Evolutionary conservation across 1,140 invertebrate species (phyloP).

Genomic region (Probaryconus sp.): DNA sequence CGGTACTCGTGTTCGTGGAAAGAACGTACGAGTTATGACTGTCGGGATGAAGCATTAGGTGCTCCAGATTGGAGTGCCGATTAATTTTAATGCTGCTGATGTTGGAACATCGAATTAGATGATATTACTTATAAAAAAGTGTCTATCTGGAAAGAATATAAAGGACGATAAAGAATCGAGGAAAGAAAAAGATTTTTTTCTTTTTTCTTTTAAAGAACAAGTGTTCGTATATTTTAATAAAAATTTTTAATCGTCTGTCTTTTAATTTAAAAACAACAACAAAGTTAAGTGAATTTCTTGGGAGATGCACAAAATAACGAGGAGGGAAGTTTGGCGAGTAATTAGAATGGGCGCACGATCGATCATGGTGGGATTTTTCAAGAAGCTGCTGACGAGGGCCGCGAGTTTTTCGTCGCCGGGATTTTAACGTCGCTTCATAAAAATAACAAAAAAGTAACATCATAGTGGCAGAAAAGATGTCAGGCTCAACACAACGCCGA

Average conservation of each 20-base stretch:
- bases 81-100: conserved; percentile 2
- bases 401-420: neutral
- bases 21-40: conserved; percentile 18
- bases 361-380: conserved; percentile 7
- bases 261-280: too few relatives aligned
- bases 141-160: too few relatives aligned
- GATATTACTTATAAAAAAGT: neutral
- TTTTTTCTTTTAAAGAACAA: too few relatives aligned
- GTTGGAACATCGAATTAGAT: neutral
- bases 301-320: too few relatives aligned
- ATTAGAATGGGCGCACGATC: conserved; percentile 9
- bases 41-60: neutral
- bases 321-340: conserved; percentile 1
- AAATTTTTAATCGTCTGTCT: too few relatives aligned
- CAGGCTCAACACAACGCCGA: conserved; percentile 13
- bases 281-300: neutral
- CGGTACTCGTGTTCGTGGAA: neutral
- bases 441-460: conserved; percentile 10
- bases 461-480: conserved; percentile 38
- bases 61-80: too few relatives aligned
- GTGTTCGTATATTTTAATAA: too few relatives aligned
- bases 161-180: too few relatives aligned
- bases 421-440: conserved; percentile 1
- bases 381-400: neutral
- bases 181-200: too few relatives aligned